Conservation (phyloP, 2,888 invertebrate species). For the Drosophila meridiana region DNA sequence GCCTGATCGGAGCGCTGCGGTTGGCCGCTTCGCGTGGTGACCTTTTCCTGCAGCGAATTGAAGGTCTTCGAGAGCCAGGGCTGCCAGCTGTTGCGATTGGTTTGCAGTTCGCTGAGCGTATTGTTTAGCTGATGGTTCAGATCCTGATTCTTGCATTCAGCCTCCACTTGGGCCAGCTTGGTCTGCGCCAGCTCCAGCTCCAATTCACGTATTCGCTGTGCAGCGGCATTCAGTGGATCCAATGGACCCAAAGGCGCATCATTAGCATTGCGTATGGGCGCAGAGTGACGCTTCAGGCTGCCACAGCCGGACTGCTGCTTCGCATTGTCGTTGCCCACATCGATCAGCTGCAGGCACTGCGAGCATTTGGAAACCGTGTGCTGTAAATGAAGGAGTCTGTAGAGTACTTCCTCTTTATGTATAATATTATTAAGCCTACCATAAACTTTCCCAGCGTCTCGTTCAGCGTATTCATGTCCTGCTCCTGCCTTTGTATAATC, state of each 20-base stretch:
- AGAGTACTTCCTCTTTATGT: neutral
- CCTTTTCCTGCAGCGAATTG: constrained; percentile 85
- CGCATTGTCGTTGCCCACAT: constrained; percentile 56
- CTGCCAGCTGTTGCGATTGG: constrained; percentile 88
- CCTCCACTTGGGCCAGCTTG: constrained; percentile 98
- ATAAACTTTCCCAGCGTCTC: constrained; percentile 87
- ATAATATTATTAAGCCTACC: constrained; percentile 85
- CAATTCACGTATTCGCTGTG: constrained; percentile 91
- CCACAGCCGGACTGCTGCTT: constrained; percentile 24
- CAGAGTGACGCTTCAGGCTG: constrained; percentile 28
- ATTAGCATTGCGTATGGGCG: constrained; percentile 60
- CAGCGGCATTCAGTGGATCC: constrained; percentile 83
- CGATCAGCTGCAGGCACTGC: constrained; percentile 72
- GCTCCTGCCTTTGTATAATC: constrained; percentile 94
- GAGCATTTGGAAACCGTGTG: constrained; percentile 87
- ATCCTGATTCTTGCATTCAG: constrained; percentile 98
- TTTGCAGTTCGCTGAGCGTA: constrained; percentile 91
- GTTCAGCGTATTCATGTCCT: constrained; percentile 89
- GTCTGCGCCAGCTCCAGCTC: constrained; percentile 98
- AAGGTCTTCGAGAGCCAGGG: constrained; percentile 98
- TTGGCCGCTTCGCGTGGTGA: constrained; percentile 74
- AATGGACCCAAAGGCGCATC: constrained; percentile 83
- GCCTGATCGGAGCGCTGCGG: constrained; percentile 60
- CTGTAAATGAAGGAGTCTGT: constrained; percentile 80
- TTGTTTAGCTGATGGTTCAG: constrained; percentile 95